Evolutionary conservation across 2,888 invertebrate species (phyloP), one percentile per base, ranked within the genome.

Genomic region (Pimpla rufipes): DNA sequence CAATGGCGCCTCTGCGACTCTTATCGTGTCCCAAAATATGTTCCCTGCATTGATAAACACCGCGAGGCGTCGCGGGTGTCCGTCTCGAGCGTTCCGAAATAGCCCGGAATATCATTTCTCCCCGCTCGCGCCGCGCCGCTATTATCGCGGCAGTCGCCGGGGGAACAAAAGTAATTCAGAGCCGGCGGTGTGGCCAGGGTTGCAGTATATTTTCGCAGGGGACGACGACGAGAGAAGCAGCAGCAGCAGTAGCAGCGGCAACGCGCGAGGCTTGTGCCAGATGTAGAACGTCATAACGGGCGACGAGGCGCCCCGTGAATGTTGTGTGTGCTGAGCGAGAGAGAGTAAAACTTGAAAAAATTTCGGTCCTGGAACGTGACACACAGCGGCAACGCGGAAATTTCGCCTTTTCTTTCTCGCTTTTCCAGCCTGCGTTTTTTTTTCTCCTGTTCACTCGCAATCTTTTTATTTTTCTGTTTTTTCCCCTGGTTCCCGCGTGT

Each of bases 221-320:
- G 85, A 62, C n/a, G 16, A 18, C n/a, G n/a, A 59, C 29, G 29
- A 2, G 29, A 29, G 47, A 79, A 67, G 85, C 77, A 75, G 75
- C n/a, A n/a, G n/a, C n/a, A n/a, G n/a, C n/a, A n/a, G n/a, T n/a
- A n/a, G n/a, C n/a, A n/a, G n/a, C n/a, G n/a, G n/a, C n/a, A n/a
- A n/a, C n/a, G n/a, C n/a, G n/a, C 77, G 77, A 79, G 66, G 71
- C 50, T 76, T 55, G 50, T 79, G 79, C 76, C 76, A 79, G 75
- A 79, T 71, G 79, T 73, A 71, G 57, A 79, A 66, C 57, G 57
- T 83, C 16, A 62, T 67, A 76, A 79, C 83, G 71, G 67, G 64
- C 52, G 55, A n/a, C n/a, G n/a, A n/a, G 64, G 21, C 16, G 62
- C 37, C 35, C 37, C 13, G 47, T 35, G 47, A 47, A 47, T 35